phyloP scores from a whole-genome alignment of 2,113 vertebrate species.

The Calidris pugnax region DNA sequence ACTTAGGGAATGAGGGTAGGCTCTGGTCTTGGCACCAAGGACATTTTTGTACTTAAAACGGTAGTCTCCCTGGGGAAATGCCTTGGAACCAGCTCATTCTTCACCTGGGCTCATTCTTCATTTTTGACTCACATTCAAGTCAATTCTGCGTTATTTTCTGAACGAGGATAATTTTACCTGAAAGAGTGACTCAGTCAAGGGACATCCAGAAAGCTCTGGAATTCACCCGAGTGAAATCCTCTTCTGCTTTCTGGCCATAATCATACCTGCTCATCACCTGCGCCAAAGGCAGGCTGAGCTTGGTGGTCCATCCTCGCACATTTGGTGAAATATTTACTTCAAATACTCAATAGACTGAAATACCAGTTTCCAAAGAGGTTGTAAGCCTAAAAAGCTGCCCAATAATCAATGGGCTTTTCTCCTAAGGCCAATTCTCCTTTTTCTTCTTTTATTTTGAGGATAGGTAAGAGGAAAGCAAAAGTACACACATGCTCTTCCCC shows the following conservation, averaged over 20 bases:
- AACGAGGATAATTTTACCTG: background rate
- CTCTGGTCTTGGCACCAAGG: background rate
- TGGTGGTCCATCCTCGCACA: background rate
- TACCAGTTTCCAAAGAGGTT: background rate
- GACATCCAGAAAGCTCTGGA: background rate
- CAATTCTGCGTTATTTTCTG: background rate
- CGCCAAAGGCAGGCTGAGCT: background rate
- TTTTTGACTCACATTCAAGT: background rate
- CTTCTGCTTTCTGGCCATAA: background rate
- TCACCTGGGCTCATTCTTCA: background rate
- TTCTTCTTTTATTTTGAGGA: background rate
- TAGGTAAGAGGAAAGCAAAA: background rate
- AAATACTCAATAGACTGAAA: background rate
- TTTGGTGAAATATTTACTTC: background rate
- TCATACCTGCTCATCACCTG: background rate
- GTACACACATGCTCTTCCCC: background rate
- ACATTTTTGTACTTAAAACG: background rate
- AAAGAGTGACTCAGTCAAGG: background rate
- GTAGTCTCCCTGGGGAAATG: background rate
- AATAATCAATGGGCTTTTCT: background rate
- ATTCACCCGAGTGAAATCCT: background rate
- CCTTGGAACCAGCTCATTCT: background rate
- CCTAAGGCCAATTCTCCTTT: background rate
- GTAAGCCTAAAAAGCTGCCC: background rate
- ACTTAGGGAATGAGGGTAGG: background rate